Base-by-base conservation (phyloP, 2,888 invertebrate genomes). In the Chelonus formosanus region DNA sequence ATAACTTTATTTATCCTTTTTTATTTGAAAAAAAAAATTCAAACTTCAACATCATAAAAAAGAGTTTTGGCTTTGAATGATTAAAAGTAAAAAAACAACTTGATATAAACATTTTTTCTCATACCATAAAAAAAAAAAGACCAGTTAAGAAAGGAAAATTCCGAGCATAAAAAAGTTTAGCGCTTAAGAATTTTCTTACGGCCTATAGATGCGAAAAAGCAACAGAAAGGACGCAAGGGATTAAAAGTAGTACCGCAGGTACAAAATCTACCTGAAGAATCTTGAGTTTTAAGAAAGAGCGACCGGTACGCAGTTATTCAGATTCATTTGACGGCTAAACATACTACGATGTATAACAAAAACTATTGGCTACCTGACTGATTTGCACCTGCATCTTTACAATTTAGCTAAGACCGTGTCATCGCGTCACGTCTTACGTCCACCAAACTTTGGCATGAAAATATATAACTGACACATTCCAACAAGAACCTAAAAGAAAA, bases 361-460 rank as follows among this genome's bases (percentile, higher is more conserved):
- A 52, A 52, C 34, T 10, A 32, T 4, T n/a, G 56, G 31, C 58
- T 66, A 61, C 61, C 66, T 66, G 66, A 60, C 65, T 31, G 55
- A 55, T 66, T 57, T 62, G 56, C 66, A 61, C 66, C 66, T 66
- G 66, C 61, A 66, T 66, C 61, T 66, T 61, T 43, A 43, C 56
- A 35, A 61, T 53, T 61, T 52, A 52, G 36, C 61, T 31, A 20
- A 8, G 44, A 34, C 31, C 32, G 36, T 53, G n/a, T n/a, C 34
- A 8, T 53, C 44, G 20, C 43, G 61, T 53, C 61, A 61, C 61
- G 61, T 61, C 53, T 35, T 44, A 45, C 10, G 35, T 31, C 20
- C 20, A 20, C 20, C 2, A 48, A 48, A 48, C 48, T 10, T 48
- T 48, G 6, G 2, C 20, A 20, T 20, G 20, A 20, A 20, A 20